Evolutionary conservation across 2,113 vertebrate species (phyloP), one percentile per base, ranked within the genome.

Genomic region (Pyrgilauda ruficollis): DNA sequence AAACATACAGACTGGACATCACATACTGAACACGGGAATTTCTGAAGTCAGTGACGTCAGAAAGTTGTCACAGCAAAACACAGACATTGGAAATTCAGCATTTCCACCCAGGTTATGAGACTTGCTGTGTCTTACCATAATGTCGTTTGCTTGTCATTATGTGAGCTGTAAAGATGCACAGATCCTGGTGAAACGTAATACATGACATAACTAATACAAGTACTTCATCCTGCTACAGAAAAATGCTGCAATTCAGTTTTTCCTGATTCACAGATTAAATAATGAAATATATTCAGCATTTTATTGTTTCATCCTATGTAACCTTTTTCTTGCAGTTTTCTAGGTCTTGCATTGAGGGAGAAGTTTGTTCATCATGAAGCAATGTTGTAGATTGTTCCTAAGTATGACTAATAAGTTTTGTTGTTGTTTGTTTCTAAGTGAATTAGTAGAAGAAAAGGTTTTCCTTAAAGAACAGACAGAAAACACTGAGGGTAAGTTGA

Each of bases 401-500:
- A 97, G 67, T 86, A 73, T 97, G 77, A 97, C 92, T 97, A 97
- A 97, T 94, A 79, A 91, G 67, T 27, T 95, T 87, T 94, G 66
- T 94, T 97, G 91, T 98, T 98, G 72, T 97, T 96, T 97, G 88
- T 97, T 97, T 97, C 93, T 94, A 97, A 99, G 99, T 91, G 98
- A 98, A 96, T 97, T 98, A 94, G 96, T 97, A 90, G 98, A 98
- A 97, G 98, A 98, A 95, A 99, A 98, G 94, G 96, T 96, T 86
- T 96, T 97, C 90, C 97, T 95, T 90, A 98, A 98, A 97, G 98
- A 97, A 96, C 97, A 97, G 90, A 98, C 98, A 93, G 98, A 98
- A 84, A 98, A 97, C 69, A 84, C 96, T 62, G 98, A 98, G 90
- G 99, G 99, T 99, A 98, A 99, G 99, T 98, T 79, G 84, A 41